Percentiles rank a stretch among this genome's conserved stretches.
Evolutionary conservation across 2,888 invertebrate genomes (phyloP).

Genomic region (Platynereis dumerilii): DNA sequence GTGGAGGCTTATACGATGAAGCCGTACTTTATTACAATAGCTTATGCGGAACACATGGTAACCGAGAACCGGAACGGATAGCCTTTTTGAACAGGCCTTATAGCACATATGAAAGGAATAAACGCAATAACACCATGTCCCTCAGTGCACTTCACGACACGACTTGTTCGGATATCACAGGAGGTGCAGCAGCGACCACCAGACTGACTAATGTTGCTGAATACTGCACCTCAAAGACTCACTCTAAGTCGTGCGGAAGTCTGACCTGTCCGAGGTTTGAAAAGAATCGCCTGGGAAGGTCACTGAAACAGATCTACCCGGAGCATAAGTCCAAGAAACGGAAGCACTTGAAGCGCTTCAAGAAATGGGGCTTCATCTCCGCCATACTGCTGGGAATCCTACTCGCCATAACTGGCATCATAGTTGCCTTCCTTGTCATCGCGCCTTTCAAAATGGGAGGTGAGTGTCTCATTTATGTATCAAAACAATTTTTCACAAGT

Average conservation of each 20-base stretch:
- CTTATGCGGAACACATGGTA: conserved; percentile 16
- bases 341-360: conserved; percentile 15
- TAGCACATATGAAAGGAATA: conserved; percentile 11
- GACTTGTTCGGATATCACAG: no score
- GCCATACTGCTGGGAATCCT: conserved; percentile 24
- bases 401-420: conserved; percentile 20
- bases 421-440: conserved; percentile 23
- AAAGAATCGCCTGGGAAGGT: conserved; percentile 10
- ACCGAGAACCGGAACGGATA: conserved; percentile 19
- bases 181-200: not conserved
- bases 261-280: conserved; percentile 16
- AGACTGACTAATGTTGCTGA: conserved; percentile 16
- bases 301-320: conserved; percentile 13
- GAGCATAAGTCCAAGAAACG: conserved; percentile 11
- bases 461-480: conserved; percentile 9
- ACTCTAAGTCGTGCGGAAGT: conserved; percentile 22
- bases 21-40: conserved; percentile 21
- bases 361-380: conserved; percentile 15
- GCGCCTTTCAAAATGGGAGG: conserved; percentile 22
- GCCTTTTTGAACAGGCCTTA: conserved; percentile 22
- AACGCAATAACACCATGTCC: conserved; percentile 13
- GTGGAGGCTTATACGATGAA: conserved; percentile 16
- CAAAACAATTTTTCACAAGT: no score
- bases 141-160: not conserved
- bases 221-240: conserved; percentile 23